Evolutionary conservation across 2,797 vertebrate species (phyloP).

Genomic region (Syndactyla subalaris): DNA sequence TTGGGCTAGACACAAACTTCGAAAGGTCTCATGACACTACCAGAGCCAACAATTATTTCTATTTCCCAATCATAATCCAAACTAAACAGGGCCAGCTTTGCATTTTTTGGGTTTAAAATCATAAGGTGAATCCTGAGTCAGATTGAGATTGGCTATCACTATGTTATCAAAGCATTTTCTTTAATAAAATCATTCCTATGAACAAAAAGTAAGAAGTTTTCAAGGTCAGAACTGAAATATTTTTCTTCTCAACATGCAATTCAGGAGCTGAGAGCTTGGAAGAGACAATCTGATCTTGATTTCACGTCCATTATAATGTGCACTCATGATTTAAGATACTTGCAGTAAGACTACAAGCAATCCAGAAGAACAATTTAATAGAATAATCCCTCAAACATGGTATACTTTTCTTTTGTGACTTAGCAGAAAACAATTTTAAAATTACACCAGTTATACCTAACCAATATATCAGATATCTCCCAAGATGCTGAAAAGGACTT

Average conservation of each 20-base stretch:
- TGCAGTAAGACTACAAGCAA: neutral
- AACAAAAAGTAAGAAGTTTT: neutral
- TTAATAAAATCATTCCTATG: neutral
- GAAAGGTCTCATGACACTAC: neutral
- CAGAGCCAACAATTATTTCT: neutral
- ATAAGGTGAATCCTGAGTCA: accelerated
- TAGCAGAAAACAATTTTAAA: neutral
- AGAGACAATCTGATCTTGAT: neutral
- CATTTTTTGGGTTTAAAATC: neutral
- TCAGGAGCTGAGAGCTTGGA: neutral
- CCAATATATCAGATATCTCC: neutral
- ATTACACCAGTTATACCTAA: neutral
- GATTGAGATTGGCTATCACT: neutral
- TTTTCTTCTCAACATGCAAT: neutral
- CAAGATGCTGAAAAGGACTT: neutral
- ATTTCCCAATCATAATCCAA: neutral
- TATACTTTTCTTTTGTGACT: neutral
- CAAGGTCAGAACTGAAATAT: neutral
- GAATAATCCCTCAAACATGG: neutral
- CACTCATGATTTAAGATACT: neutral
- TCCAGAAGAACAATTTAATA: neutral
- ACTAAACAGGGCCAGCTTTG: neutral
- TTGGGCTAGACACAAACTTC: neutral
- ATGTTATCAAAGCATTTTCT: neutral
- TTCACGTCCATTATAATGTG: neutral